These are phyloP conservation scores for Zootoca vivipara DNA, from an alignment of 2,113 vertebrate species.

Conservation along the genomic window DNA sequence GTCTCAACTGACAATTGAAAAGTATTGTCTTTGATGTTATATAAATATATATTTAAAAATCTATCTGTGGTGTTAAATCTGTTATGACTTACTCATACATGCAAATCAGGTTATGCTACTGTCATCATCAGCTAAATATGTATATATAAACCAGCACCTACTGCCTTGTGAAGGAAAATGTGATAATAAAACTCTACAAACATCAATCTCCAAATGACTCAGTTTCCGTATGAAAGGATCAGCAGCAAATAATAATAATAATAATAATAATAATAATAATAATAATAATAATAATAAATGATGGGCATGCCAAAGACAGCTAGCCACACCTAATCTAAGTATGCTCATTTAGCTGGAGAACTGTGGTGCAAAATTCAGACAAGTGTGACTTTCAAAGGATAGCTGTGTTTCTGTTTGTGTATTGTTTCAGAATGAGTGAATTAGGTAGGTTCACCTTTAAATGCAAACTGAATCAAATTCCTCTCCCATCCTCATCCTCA, in stretches of 20 bases:
- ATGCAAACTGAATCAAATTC: too few species aligned
- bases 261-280: neutral
- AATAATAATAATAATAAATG: neutral
- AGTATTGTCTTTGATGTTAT: too few species aligned
- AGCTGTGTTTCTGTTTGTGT: too few species aligned
- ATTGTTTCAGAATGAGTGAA: too few species aligned
- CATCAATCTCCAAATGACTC: neutral
- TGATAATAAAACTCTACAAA: neutral
- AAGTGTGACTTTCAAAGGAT: too few species aligned
- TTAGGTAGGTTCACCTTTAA: too few species aligned
- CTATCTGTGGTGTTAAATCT: neutral
- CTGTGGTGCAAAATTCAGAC: too few species aligned
- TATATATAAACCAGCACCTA: neutral
- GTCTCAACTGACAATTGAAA: neutral
- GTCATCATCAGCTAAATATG: neutral
- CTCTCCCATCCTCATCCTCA: too few species aligned
- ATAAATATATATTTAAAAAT: too few species aligned
- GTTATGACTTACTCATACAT: neutral
- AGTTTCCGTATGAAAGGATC: neutral
- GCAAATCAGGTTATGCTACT: neutral
- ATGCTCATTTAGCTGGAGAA: too few species aligned
- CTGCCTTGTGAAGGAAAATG: neutral
- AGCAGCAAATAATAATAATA: too few species aligned
- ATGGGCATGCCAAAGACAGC: neutral
- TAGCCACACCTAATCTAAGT: too few species aligned